Conservation (phyloP, 2,113 vertebrate species). For the Nansenia antarctica region DNA sequence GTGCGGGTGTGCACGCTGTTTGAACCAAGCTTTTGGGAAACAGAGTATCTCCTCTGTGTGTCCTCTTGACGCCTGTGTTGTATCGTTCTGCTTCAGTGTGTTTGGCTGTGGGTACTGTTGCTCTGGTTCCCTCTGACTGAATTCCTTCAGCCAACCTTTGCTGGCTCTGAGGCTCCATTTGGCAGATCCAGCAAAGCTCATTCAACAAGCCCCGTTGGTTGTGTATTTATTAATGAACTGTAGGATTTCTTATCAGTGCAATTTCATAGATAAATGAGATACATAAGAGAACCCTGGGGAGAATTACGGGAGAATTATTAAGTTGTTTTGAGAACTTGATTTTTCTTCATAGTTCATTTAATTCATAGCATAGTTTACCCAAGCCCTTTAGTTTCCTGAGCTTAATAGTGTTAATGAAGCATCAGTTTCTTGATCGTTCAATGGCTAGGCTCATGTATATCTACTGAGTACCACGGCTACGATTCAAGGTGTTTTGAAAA, state of each 20-base stretch:
- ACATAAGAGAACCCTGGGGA: neutral
- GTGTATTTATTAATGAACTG: neutral
- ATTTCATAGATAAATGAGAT: neutral
- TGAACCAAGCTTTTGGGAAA: neutral
- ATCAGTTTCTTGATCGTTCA: neutral
- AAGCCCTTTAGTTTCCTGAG: conserved; percentile 24
- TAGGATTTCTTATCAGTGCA: neutral
- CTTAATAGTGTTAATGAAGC: conserved; percentile 17
- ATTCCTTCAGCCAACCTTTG: neutral
- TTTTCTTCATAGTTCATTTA: neutral
- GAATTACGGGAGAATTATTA: neutral
- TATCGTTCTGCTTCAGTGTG: neutral
- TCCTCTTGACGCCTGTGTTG: neutral
- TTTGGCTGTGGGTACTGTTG: conserved; percentile 2
- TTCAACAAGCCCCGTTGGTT: neutral
- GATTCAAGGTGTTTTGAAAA: no score
- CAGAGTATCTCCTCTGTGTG: neutral
- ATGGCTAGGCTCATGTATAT: conserved; percentile 8
- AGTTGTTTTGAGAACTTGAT: conserved; percentile 19
- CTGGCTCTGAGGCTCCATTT: neutral
- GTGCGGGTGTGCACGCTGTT: neutral
- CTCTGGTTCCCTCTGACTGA: conserved; percentile 3
- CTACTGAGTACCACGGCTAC: neutral
- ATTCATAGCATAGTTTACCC: conserved; percentile 18
- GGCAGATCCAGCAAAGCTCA: neutral